Evolutionary conservation across 2,797 vertebrate species (phyloP).

Genomic region (Jordanella pulchra): DNA sequence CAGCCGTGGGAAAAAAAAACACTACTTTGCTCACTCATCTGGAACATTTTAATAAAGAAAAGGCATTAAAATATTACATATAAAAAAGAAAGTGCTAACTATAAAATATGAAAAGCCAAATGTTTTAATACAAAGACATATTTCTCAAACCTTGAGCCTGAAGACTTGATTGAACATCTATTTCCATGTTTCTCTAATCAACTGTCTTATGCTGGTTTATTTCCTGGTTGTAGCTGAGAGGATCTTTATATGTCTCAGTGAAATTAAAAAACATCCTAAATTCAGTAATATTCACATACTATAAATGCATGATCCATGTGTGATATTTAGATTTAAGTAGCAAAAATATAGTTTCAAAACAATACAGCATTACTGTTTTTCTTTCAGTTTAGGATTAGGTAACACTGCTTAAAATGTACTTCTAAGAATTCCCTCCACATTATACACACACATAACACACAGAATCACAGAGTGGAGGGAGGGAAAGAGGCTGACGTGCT

Average conservation of each 20-base stretch:
- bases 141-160: not conserved
- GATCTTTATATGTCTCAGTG: not conserved
- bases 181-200: not conserved
- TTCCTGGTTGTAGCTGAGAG: not conserved
- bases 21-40: not conserved
- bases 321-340: not conserved
- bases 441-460: constrained; percentile 24
- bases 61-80: not conserved
- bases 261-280: not conserved
- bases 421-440: not conserved
- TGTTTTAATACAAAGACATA: not conserved
- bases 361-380: not conserved
- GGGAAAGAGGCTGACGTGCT: constrained; percentile 44
- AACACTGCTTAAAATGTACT: constrained; percentile 1
- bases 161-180: not conserved
- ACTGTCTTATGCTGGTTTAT: not conserved
- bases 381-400: not conserved
- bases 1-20: too few relatives aligned
- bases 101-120: not conserved
- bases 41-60: not conserved
- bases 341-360: not conserved
- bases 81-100: not conserved
- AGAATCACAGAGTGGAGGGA: not conserved
- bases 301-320: not conserved
- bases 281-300: not conserved